Conservation (phyloP, 2,888 invertebrate species). For the Eugnorisma glareosa region DNA sequence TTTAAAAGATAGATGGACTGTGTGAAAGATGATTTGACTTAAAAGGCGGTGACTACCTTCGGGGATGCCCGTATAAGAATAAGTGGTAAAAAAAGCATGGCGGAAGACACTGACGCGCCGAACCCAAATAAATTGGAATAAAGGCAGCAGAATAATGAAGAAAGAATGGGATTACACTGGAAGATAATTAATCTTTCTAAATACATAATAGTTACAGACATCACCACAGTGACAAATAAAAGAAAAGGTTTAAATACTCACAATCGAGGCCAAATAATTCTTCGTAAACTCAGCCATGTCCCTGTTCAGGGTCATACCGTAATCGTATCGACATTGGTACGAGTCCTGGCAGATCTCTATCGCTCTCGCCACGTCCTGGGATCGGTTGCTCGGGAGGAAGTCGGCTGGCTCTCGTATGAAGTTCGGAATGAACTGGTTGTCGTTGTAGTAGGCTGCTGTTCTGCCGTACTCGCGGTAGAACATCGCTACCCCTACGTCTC, state of each 20-base stretch:
- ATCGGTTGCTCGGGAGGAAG: constrained; percentile 94
- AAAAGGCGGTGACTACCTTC: background rate
- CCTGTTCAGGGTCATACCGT: constrained; percentile 95
- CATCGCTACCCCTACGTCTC: constrained; percentile 93
- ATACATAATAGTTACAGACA: background rate
- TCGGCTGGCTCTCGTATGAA: constrained; percentile 93
- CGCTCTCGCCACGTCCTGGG: constrained; percentile 92
- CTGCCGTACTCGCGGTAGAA: constrained; percentile 95
- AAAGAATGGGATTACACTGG: background rate
- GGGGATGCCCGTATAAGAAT: background rate
- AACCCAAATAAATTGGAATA: background rate
- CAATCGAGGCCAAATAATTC: constrained; percentile 93
- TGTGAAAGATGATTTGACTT: background rate
- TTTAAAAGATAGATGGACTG: background rate
- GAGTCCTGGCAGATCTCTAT: constrained; percentile 94
- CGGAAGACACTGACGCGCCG: too few species aligned
- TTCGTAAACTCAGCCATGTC: constrained; percentile 97
- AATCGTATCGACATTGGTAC: constrained; percentile 97
- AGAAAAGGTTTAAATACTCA: constrained; percentile 75
- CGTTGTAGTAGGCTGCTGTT: constrained; percentile 95
- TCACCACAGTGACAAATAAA: background rate
- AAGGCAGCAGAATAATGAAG: background rate
- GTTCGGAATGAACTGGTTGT: constrained; percentile 94
- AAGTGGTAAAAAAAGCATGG: background rate
- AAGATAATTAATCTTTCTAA: background rate